Evolutionary conservation across 2,888 invertebrate species (phyloP).

Genomic region (Calameuta filiformis): DNA sequence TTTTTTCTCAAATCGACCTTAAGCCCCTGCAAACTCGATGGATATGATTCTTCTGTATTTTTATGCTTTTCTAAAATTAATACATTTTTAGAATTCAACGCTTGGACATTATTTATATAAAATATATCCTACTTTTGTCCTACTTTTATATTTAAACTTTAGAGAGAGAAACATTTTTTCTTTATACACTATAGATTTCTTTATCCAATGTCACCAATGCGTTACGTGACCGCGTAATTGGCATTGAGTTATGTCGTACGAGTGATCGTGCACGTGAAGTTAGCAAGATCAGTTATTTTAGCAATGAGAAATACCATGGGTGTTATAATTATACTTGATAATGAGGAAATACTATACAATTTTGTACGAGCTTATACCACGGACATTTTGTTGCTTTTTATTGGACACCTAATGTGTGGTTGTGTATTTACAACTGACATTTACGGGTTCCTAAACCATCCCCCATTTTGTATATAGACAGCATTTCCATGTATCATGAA

Average conservation of each 20-base stretch:
- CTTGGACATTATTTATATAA: neutral
- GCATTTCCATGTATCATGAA: slow-evolving; percentile 8
- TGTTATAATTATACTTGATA: neutral
- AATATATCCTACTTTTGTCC: neutral
- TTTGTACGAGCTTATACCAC: neutral
- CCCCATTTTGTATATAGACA: neutral
- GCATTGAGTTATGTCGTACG: neutral
- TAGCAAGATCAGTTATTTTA: neutral
- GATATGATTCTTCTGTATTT: neutral
- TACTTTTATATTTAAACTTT: neutral
- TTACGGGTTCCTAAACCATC: neutral
- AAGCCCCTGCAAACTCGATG: neutral
- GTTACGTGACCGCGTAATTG: neutral
- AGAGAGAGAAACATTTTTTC: neutral
- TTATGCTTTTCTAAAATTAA: neutral
- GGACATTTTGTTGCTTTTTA: neutral
- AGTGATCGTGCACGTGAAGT: neutral
- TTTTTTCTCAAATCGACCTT: neutral
- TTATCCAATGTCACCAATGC: neutral
- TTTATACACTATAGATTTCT: neutral
- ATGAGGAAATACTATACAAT: neutral
- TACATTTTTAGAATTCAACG: neutral
- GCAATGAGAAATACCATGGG: neutral
- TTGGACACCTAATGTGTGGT: neutral
- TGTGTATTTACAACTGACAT: neutral